These are phyloP conservation scores for Euleptes europaea DNA, from an alignment of 2,113 vertebrate species.

Conservation along the genomic window DNA sequence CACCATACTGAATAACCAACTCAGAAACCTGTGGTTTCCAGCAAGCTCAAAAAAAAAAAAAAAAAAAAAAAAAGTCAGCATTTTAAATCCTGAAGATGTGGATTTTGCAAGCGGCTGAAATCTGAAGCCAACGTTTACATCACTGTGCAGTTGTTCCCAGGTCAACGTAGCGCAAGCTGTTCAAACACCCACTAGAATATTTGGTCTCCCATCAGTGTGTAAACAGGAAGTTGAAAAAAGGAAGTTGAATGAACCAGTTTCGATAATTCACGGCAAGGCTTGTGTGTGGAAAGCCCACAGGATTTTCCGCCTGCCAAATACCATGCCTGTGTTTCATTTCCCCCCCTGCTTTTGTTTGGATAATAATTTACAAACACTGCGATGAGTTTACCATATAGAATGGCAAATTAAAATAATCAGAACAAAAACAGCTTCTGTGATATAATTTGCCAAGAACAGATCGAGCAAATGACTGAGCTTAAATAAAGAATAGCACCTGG, in stretches of 20 bases:
- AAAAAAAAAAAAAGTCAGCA: no score
- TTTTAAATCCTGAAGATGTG: constrained; percentile 6
- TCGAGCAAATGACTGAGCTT: background rate
- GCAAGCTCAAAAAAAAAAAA: background rate
- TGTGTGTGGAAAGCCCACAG: constrained; percentile 76
- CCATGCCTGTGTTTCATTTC: constrained; percentile 84
- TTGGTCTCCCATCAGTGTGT: constrained; percentile 74
- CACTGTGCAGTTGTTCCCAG: constrained; percentile 33
- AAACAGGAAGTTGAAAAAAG: constrained; percentile 73
- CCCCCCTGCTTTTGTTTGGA: constrained; percentile 64
- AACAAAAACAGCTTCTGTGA: background rate
- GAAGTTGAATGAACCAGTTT: constrained; percentile 71
- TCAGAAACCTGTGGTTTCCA: background rate
- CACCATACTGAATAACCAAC: background rate
- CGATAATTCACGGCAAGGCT: constrained; percentile 73
- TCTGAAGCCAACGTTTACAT: constrained; percentile 41
- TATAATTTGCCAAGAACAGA: constrained; percentile 16
- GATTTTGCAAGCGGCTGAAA: constrained; percentile 40
- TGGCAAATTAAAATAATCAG: constrained; percentile 27
- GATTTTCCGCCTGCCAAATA: constrained; percentile 79
- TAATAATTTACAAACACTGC: constrained; percentile 61
- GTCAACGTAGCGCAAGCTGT: constrained; percentile 77
- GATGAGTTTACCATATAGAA: constrained; percentile 13
- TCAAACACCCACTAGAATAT: constrained; percentile 82
- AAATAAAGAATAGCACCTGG: constrained; percentile 18